Base-by-base conservation (phyloP, 1,140 invertebrate species). In the Acromyrmex heyeri region DNA sequence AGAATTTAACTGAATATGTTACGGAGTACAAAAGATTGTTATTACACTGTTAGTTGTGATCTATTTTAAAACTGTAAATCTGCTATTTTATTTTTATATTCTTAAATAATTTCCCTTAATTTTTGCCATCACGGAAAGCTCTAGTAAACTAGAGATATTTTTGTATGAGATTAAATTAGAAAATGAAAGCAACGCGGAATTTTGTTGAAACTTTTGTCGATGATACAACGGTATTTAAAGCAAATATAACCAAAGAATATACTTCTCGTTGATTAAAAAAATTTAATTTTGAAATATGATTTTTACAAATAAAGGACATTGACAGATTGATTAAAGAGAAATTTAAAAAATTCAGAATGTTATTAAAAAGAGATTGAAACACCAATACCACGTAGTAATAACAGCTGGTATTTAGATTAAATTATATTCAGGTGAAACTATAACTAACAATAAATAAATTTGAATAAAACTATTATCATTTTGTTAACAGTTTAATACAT, bases 141-240 rank as follows among this genome's bases (percentile, higher is more conserved):
- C 3, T 65, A 65, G 2, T 69, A 48, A 5, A 69, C 38, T 4
- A 69, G 12, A 48, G 10, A 69, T 69, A 24, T 69, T 48, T 69
- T 69, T 48, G 38, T 24, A 21, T 69, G n/a, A 69, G 38, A 69
- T 69, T 69, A 69, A 69, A 69, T 48, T 69, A 69, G 38, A 0
- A 16, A 50, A 69, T 34, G n/a, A 0, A 48, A 69, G 12, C 38
- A 4, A 14, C 5, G 2, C 5, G 4, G 5, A 53, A 72, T 72
- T 55, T 72, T 72, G 48, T 72, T 30, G 16, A 72, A 72, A 7
- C 16, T 72, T 70, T 53, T 30, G 24, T 2, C 69, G 24, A n/a
- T n/a, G 48, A 53, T 34, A 65, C 10, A 27, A 24, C n/a, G 18
- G 2, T 53, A 53, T 53, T 72, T 53, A 53, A 72, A 72, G 18